A percentile compares a stretch with the other conserved stretches of the same genome.
These are phyloP conservation scores for Drosophila littoralis DNA, from an alignment of 1,140 invertebrate species.

Conservation along the genomic window DNA sequence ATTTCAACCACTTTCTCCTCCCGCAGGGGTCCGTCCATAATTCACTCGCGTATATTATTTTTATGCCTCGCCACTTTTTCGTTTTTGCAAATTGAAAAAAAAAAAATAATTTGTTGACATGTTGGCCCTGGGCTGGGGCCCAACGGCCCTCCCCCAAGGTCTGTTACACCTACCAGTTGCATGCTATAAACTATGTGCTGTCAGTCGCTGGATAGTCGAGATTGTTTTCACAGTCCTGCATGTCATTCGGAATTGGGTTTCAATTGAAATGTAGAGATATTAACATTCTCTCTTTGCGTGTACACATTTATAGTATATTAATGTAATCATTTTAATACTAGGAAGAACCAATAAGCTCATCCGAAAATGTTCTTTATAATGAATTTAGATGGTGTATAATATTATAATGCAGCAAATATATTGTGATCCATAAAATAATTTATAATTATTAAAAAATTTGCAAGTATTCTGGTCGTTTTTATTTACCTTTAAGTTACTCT, in stretches of 20 bases:
- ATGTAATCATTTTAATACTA: no score
- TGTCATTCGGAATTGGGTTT: background rate
- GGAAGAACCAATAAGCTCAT: no score
- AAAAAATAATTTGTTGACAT: conserved; percentile 76
- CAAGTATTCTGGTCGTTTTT: no score
- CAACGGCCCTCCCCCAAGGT: background rate
- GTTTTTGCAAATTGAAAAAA: conserved; percentile 65
- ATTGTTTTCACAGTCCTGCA: background rate
- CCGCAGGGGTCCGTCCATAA: conserved; percentile 53
- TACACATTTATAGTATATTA: no score
- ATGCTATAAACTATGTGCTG: conserved; percentile 38
- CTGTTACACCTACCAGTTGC: conserved; percentile 27
- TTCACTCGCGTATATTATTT: conserved; percentile 61
- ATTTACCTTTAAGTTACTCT: no score
- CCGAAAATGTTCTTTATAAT: no score
- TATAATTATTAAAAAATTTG: conserved; percentile 58
- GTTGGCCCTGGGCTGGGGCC: conserved; percentile 25
- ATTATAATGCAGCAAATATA: no score
- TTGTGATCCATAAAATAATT: conserved; percentile 44
- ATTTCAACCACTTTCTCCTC: conserved; percentile 29
- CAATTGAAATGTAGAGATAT: no score
- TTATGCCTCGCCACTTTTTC: conserved; percentile 38
- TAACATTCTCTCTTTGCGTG: no score
- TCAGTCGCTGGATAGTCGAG: conserved; percentile 23
- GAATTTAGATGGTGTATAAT: no score